Evolutionary conservation across 2,888 invertebrate species (phyloP), one percentile per base, ranked within the genome.

Genomic region (Eupsilia transversa): DNA sequence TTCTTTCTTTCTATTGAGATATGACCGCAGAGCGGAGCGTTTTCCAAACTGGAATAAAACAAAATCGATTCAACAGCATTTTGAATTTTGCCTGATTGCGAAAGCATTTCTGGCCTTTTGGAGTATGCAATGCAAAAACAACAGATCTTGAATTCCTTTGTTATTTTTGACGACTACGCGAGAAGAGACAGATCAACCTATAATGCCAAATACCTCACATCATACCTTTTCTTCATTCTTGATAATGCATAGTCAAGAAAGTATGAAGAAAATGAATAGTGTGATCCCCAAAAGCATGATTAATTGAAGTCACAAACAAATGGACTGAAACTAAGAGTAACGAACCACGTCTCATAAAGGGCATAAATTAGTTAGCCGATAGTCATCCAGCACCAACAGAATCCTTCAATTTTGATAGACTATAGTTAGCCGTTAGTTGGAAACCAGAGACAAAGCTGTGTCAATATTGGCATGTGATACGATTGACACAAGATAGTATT

Each of bases 361-460:
- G 20, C 17, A 35, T 20, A 4, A 54, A 3, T n/a, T 30, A 63
- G 23, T 27, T n/a, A 33, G 38, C 23, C 23, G 23, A 17, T 23
- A 12, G 61, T 27, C 61, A 27, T n/a, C 27, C 60, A 67, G 30
- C 60, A 38, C 27, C 2, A 38, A 41, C 41, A 17, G 27, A 38
- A 38, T 54, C 67, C 20, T 66, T 20, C 14, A 20, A 20, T 33
- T 23, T 3, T 66, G 33, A 66, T 46, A 68, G 33, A 59, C 12
- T 59, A 59, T 33, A 23, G 33, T 23, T 6, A 33, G 14, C n/a
- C 0, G 43, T n/a, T 72, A 41, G 27, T 27, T 17, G 38, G 30
- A 60, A 59, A 75, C 76, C 30, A 38, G 54, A 59, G 61, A 67
- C 14, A 54, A 66, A 54, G 35, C 67, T 49, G 14, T 66, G 35